phyloP scores from a whole-genome alignment of 2,113 vertebrate species.

The Cyanocitta stelleri region DNA sequence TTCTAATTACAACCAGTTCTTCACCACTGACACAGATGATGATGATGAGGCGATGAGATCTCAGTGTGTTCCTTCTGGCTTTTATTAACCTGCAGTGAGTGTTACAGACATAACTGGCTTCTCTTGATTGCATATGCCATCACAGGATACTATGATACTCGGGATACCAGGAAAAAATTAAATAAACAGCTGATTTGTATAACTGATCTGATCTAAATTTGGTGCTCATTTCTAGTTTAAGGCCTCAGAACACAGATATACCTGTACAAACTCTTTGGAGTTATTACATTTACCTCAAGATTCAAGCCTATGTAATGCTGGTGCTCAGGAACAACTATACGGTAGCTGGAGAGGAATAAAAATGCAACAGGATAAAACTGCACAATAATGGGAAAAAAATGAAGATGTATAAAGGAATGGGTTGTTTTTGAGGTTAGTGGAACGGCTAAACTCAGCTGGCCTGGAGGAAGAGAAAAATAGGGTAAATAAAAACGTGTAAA shows the following conservation, averaged over 20 bases:
- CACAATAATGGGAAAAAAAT: not conserved
- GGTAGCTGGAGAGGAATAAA: not conserved
- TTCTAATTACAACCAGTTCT: conserved; percentile 13
- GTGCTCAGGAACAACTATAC: not conserved
- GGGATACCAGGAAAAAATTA: not conserved
- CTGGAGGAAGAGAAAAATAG: not conserved
- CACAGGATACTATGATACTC: not conserved
- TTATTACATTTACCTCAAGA: not conserved
- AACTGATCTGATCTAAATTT: not conserved
- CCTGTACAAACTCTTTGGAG: not conserved
- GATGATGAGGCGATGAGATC: not conserved
- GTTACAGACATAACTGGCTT: not conserved
- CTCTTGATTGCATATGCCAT: not conserved
- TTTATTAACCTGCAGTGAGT: not conserved
- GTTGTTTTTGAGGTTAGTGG: not conserved
- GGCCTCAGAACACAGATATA: not conserved
- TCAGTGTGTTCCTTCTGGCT: not conserved
- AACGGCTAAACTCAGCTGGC: not conserved
- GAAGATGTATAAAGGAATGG: not conserved
- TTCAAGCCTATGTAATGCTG: not conserved
- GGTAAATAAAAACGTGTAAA: not conserved
- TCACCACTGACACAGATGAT: not conserved
- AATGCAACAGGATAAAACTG: not conserved
- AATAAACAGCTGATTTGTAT: not conserved
- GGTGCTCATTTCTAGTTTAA: not conserved